Evolutionary conservation across 2,797 vertebrate species (phyloP).

Genomic region (Ctenosaura bakeri): DNA sequence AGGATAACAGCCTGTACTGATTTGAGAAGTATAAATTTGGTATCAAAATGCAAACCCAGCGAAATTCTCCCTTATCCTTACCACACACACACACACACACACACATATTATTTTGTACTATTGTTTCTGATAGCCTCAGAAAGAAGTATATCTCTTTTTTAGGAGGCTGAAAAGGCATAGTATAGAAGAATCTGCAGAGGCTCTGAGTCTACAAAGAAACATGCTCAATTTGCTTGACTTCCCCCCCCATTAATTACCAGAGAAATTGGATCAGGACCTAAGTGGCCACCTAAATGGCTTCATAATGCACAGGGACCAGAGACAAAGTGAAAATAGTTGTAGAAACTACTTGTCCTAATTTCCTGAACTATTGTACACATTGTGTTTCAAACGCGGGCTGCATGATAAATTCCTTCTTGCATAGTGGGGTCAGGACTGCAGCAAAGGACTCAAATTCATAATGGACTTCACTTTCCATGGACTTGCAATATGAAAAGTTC

Average conservation of each 20-base stretch:
- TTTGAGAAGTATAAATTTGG: background rate
- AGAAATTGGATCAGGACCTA: constrained; percentile 27
- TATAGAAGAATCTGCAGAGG: background rate
- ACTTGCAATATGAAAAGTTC: background rate
- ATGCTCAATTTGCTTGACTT: constrained; percentile 22
- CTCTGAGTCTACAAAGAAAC: background rate
- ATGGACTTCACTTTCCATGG: background rate
- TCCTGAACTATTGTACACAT: constrained; percentile 7
- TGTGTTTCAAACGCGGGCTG: background rate
- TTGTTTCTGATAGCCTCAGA: background rate
- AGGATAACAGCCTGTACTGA: background rate
- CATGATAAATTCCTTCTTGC: constrained; percentile 9
- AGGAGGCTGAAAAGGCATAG: background rate
- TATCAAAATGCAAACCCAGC: background rate
- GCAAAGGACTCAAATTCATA: background rate
- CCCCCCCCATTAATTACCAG: constrained; percentile 27
- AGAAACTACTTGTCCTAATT: constrained; percentile 1
- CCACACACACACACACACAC: background rate
- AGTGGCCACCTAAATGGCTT: constrained; percentile 15
- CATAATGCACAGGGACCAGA: background rate
- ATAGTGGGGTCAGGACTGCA: background rate
- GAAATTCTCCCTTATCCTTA: background rate
- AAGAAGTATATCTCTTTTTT: background rate
- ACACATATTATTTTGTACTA: background rate
- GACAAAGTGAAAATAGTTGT: background rate